Evolutionary conservation across 2,113 vertebrate genomes (phyloP), one percentile per base, ranked within the genome.

Genomic region (Gambusia holbrooki): DNA sequence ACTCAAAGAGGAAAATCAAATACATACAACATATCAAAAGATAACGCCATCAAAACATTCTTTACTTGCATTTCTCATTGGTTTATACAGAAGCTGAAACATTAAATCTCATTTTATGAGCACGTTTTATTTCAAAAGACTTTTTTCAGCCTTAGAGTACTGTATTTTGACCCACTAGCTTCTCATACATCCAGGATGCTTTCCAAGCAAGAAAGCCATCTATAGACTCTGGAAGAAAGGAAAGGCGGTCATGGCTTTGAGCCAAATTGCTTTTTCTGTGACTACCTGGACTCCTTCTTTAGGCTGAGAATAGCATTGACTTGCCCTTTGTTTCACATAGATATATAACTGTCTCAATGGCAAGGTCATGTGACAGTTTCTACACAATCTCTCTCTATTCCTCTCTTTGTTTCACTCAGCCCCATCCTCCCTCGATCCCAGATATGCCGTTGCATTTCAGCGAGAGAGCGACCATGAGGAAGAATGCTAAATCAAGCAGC

Each of bases 361-460:
- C 88, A 90, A 91, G 87, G 89, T 92, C 89, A 83, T 81, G 68
- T 68, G 85, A 86, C 79, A 69, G n/a, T 79, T 71, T 68, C 22
- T 64, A 37, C 61, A 22, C 69, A n/a, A 30, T 30, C n/a, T 33
- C 15, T 48, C 30, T 65, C 77, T 68, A 51, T 48, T 11, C 51
- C 51, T 12, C 45, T 25, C 60, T 67, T 73, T 69, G 27, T 62
- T 64, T 69, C 62, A 54, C 66, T 35, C 65, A 17, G 67, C 29
- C 63, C 45, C 29, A 65, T 66, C 40, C 61, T 77, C 62, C 13
- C 48, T 63, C 22, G n/a, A 42, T 60, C 60, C 64, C 74, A 63
- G 65, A 73, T 67, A 66, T 60, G 62, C 17, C 4, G 1, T 19
- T 17, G 58, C 37, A 40, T 80, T 74, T 58, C 54, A 58, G 62